Percentiles rank a stretch among this genome's conserved stretches.
Evolutionary conservation across 2,888 invertebrate genomes (phyloP).

Genomic region (Phyllotreta striolata): DNA sequence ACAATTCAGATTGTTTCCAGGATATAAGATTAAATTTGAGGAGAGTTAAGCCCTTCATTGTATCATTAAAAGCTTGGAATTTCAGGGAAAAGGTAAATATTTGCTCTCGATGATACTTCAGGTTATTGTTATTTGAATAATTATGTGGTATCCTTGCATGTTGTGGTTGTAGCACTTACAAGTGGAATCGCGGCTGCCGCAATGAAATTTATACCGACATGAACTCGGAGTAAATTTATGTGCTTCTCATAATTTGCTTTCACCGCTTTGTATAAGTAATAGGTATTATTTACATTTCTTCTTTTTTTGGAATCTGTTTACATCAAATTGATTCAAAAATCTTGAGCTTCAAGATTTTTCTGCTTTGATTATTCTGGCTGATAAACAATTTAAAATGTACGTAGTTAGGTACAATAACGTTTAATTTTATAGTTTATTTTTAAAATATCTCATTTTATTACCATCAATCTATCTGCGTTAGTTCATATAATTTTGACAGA

Average conservation of each 20-base stretch:
- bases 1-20: slow-evolving; percentile 36
- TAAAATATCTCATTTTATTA: slow-evolving; percentile 33
- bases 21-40: slow-evolving; percentile 33
- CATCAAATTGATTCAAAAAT: too few species aligned
- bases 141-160: slow-evolving; percentile 20
- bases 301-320: too few species aligned
- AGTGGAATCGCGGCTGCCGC: slow-evolving; percentile 2
- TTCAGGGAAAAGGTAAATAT: slow-evolving; percentile 25
- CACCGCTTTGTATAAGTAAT: too few species aligned
- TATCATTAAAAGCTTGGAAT: slow-evolving; percentile 29
- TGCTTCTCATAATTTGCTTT: too few species aligned
- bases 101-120: slow-evolving; percentile 23
- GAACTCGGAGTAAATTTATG: background rate
- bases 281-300: too few species aligned
- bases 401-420: too few species aligned
- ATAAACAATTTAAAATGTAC: too few species aligned
- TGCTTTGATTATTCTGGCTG: too few species aligned
- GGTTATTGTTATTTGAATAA: slow-evolving; percentile 22
- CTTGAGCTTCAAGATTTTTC: too few species aligned
- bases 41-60: slow-evolving; percentile 28
- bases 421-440: too few species aligned
- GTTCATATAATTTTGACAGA: slow-evolving; percentile 46
- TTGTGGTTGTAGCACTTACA: slow-evolving; percentile 7
- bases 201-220: slow-evolving; percentile 3
- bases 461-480: slow-evolving; percentile 45